Percentiles rank a stretch among this genome's conserved stretches.
These are phyloP conservation scores for Apteryx owenii DNA, from an alignment of 2,113 vertebrate species.

Conservation along the genomic window DNA sequence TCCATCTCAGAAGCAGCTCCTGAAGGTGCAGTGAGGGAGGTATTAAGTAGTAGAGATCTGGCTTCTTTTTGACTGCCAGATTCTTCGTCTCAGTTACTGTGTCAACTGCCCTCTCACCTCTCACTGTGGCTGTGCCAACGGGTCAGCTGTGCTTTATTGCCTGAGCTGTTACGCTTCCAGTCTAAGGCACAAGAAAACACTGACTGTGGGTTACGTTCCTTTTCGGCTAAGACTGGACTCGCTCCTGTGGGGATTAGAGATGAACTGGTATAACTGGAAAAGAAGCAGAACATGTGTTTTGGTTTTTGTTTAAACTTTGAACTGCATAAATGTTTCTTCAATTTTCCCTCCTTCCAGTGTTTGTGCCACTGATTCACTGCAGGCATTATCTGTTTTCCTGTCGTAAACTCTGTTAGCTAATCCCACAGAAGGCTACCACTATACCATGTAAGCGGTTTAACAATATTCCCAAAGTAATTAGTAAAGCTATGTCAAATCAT, in stretches of 20 bases:
- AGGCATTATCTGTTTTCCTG: neutral
- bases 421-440: neutral
- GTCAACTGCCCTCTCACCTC: neutral
- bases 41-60: neutral
- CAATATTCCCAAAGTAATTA: neutral
- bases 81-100: neutral
- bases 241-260: neutral
- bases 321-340: neutral
- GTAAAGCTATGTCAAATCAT: too few relatives aligned
- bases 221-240: neutral
- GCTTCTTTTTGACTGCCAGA: neutral
- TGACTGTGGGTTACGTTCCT: neutral
- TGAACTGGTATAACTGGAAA: neutral
- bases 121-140: neutral
- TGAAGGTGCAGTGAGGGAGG: neutral
- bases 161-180: neutral
- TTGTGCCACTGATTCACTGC: neutral
- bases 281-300: neutral
- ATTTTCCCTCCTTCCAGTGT: neutral
- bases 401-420: neutral
- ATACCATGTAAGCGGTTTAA: neutral
- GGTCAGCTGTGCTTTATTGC: neutral
- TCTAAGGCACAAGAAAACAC: neutral
- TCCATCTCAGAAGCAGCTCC: neutral
- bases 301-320: neutral